These are phyloP conservation scores for Brienomyrus longianalis DNA, from an alignment of 2,113 vertebrate species.

Conservation along the genomic window DNA sequence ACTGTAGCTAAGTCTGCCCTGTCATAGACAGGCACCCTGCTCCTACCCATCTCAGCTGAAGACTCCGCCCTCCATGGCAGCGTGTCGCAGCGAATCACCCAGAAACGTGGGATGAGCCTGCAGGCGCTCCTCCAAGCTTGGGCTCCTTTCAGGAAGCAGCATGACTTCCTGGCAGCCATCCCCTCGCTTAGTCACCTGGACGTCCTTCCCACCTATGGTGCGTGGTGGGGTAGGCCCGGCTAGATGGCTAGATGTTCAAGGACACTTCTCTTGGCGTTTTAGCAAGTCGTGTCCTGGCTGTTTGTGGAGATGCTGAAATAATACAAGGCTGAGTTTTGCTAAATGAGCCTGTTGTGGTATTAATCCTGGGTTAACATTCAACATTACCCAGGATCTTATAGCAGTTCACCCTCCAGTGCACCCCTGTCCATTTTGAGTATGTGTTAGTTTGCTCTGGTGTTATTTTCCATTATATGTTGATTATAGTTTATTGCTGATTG, in stretches of 20 bases:
- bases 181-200: not conserved
- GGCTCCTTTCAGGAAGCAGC: not conserved
- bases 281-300: not conserved
- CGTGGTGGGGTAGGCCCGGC: not conserved
- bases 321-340: not conserved
- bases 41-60: too few species aligned
- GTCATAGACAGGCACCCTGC: not conserved
- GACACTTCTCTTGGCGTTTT: not conserved
- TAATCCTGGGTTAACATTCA: not conserved
- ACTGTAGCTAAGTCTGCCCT: not conserved
- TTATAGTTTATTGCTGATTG: not conserved
- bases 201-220: not conserved
- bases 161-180: not conserved
- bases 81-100: not conserved
- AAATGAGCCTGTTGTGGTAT: not conserved
- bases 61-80: not conserved
- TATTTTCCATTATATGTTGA: not conserved
- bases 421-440: not conserved
- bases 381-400: not conserved
- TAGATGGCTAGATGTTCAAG: not conserved
- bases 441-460: not conserved
- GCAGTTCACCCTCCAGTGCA: not conserved
- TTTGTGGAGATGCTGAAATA: constrained; percentile 2
- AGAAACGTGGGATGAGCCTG: not conserved
- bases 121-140: not conserved